Base-by-base conservation (phyloP, 2,113 vertebrate species). In the Sapajus apella region DNA sequence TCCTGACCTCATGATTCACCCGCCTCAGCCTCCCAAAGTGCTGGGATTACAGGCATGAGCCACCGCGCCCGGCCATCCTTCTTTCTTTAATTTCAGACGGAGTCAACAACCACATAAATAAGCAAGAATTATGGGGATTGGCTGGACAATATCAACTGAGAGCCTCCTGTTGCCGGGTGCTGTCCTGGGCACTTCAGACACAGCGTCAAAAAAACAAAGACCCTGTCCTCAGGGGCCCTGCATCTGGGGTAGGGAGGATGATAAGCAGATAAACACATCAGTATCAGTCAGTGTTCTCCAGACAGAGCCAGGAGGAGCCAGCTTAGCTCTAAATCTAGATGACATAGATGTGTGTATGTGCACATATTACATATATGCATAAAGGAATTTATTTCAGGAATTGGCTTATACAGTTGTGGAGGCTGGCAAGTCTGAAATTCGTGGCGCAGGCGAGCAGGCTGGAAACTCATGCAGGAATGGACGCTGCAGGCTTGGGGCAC, bases 361-460 rank as follows among this genome's bases (percentile, higher is more conserved):
- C 52, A 4, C 17, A 2, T 32, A n/a, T 45, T 47, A 21, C 23
- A 40, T 20, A 25, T 6, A 25, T 6, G 37, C 12, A 68, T 25
- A 85, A 56, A 21, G 21, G 76, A 40, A 84, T 21, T 64, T 77
- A 64, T 94, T 73, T 93, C 81, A 83, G 45, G 81, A 96, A 58
- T 52, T 68, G 37, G 40, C 50, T 72, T 56, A 14, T 64, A 45
- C 37, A 37, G 25, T 10, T 27, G 4, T 40, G 79, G 52, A 17
- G 1, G 23, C 45, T 90, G 14, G 37, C 58, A 56, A 43, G 30
- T 32, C 52, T 72, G 13, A 72, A 91, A 11, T 81, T 91, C 25
- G 8, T 23, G 17, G 30, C 52, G 30, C 25, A 56, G 91, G 20
- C 90, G 27, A 13, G 45, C 55, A 68, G 45, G 25, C 58, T 94